Evolutionary conservation across 1,140 invertebrate species (phyloP).

Genomic region (Ptiloglossa arizonensis): DNA sequence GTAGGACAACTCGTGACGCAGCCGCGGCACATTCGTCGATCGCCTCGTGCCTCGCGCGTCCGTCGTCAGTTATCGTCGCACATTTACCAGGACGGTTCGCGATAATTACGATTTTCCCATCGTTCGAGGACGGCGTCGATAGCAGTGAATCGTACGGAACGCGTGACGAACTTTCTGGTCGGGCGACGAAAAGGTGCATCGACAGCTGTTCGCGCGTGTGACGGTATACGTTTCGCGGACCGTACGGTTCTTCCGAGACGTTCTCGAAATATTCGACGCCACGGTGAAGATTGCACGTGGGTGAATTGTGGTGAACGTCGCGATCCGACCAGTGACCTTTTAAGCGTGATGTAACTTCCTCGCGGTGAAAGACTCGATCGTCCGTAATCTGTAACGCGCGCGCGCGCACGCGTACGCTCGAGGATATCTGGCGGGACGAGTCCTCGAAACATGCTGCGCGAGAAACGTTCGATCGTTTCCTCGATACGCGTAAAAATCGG

Average conservation of each 20-base stretch:
- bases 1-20: constrained; percentile 2
- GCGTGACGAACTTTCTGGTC: not conserved
- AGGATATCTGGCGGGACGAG: constrained; percentile 18
- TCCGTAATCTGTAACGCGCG: constrained; percentile 18
- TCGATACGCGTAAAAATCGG: not conserved
- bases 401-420: not conserved
- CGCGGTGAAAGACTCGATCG: constrained; percentile 26
- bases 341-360: constrained; percentile 28
- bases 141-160: not conserved
- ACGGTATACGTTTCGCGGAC: not conserved
- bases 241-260: not conserved
- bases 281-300: constrained; percentile 16
- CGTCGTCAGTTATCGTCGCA: constrained; percentile 10
- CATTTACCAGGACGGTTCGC: not conserved
- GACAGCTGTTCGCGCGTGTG: constrained; percentile 5
- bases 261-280: not conserved
- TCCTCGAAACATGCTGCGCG: not conserved
- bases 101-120: not conserved
- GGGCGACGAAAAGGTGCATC: too few relatives aligned
- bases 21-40: constrained; percentile 13
- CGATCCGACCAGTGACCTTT: constrained; percentile 45
- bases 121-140: too few relatives aligned
- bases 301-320: constrained; percentile 28
- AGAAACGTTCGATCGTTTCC: not conserved
- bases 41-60: not conserved